Evolutionary conservation across 2,888 invertebrate genomes (phyloP), one percentile per base, ranked within the genome.

Genomic region (Adela reaumurella): DNA sequence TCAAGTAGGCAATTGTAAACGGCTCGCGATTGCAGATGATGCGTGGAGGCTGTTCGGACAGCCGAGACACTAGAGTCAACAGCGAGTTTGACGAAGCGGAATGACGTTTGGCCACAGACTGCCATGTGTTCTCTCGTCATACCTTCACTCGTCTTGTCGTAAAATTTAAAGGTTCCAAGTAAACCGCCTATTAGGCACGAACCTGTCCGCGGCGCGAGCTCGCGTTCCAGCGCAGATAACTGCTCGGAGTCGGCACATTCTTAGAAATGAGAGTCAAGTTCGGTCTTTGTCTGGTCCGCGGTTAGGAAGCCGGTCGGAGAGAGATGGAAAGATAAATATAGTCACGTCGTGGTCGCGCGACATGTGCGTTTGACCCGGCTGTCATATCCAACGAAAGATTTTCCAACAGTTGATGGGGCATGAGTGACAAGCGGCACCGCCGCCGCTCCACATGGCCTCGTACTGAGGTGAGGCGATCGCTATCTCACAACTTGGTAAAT

Each of bases 401-500:
- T 70, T 72, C 71, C 69, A 74, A 69, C 72, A 74, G 70, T 78
- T 78, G 78, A 79, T 79, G 76, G 69, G 71, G 74, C 76, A 77
- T 79, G 79, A 79, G 73, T 74, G 78, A 74, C 80, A 74, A 65
- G 19, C 66, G 64, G 63, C 59, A 10, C 58, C 60, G 60, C 62
- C 54, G 59, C 58, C 62, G 61, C 63, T 59, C 70, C 72, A 71
- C 63, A 66, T 74, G 70, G 74, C 77, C 65, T 79, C 74, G 65
- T 67, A 66, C 64, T 58, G 66, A 68, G 72, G 79, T 76, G 73
- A 71, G 52, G 55, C 51, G 56, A 56, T 53, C 58, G 8, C 24
- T 24, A 24, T 24, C n/a, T n/a, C n/a, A n/a, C n/a, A n/a, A n/a
- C n/a, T n/a, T n/a, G n/a, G n/a, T n/a, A n/a, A n/a, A n/a, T n/a